Percentiles rank a stretch among this genome's conserved stretches.
These are phyloP conservation scores for Lepidocolaptes lacrymiger DNA, from an alignment of 2,797 vertebrate species.

Conservation along the genomic window DNA sequence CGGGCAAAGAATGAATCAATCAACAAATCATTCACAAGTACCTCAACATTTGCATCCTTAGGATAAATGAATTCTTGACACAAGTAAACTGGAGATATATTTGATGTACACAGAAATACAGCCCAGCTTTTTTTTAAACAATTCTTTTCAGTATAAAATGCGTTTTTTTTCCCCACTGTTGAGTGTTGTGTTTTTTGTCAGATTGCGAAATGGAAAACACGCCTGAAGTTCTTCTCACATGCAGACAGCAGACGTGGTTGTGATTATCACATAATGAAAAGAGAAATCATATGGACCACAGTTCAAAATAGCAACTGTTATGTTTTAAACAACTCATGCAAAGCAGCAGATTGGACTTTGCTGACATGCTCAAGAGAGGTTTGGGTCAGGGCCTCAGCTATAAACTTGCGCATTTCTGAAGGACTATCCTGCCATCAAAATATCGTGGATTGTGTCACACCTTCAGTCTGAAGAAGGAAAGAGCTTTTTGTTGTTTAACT, in stretches of 20 bases:
- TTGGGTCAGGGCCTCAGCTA: conserved; percentile 18
- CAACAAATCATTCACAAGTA: background rate
- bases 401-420: background rate
- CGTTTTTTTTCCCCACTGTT: background rate
- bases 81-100: background rate
- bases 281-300: background rate
- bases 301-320: conserved; percentile 55
- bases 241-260: conserved; percentile 25
- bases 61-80: conserved; percentile 3
- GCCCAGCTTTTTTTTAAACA: background rate
- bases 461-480: background rate
- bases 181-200: conserved; percentile 41
- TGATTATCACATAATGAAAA: conserved; percentile 63
- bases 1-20: background rate
- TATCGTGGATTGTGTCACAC: background rate
- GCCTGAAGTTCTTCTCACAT: conserved; percentile 9
- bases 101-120: background rate
- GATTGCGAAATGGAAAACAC: conserved; percentile 33
- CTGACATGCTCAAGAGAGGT: background rate
- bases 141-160: background rate
- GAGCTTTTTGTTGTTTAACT: conserved; percentile 3
- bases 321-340: conserved; percentile 41
- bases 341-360: background rate
- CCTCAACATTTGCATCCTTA: background rate
- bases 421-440: background rate